A percentile compares a stretch with the other conserved stretches of the same genome.
phyloP scores from a whole-genome alignment of 2,113 vertebrate genomes.

The Oenanthe oenanthe region DNA sequence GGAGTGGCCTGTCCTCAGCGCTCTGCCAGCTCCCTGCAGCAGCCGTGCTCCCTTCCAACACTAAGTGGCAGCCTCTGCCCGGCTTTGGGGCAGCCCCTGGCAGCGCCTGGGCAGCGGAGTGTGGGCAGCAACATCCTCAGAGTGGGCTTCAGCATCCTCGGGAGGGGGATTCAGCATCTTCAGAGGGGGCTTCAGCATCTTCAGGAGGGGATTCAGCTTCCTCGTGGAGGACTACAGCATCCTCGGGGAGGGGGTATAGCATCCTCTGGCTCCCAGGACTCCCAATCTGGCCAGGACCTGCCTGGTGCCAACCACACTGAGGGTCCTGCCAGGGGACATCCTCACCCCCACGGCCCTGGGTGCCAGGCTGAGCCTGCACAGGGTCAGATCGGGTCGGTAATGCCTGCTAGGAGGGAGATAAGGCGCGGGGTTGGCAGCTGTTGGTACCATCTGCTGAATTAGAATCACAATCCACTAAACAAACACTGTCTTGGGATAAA shows the following conservation, averaged over 20 bases:
- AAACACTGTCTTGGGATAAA: background rate
- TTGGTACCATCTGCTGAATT: conserved; percentile 40
- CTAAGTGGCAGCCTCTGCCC: conserved; percentile 64
- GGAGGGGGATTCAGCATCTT: background rate
- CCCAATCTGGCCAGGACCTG: background rate
- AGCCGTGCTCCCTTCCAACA: conserved; percentile 50
- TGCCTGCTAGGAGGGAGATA: conserved; percentile 21
- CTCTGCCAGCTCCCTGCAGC: conserved; percentile 12
- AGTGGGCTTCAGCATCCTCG: background rate
- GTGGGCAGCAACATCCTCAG: background rate
- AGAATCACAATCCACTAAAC: conserved; percentile 3
- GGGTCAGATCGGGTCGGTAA: background rate
- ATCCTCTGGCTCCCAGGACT: background rate
- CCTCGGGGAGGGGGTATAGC: background rate
- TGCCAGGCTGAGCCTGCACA: background rate
- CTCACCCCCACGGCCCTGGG: background rate
- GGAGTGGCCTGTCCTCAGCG: background rate
- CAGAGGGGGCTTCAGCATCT: background rate
- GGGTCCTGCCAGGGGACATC: background rate
- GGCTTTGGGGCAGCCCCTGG: conserved; percentile 47
- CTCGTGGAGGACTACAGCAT: background rate
- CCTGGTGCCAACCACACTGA: background rate
- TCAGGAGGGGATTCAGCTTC: background rate
- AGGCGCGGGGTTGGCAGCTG: conserved; percentile 37
- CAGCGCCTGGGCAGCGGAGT: background rate